Percentiles rank a stretch among this genome's conserved stretches.
phyloP scores from a whole-genome alignment of 2,113 vertebrate species.

The Anseranas semipalmata region DNA sequence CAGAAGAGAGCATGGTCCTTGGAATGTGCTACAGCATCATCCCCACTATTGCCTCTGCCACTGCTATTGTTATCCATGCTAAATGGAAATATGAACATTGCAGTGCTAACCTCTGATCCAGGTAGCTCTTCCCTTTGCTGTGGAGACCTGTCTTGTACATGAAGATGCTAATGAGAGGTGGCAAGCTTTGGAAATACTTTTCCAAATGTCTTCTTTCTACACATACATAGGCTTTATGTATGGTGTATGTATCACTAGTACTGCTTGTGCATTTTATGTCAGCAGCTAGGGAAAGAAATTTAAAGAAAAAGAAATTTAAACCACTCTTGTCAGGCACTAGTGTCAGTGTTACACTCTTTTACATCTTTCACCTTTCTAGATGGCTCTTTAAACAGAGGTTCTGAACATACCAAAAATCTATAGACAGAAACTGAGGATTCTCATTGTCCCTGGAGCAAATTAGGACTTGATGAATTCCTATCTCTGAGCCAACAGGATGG shows the following conservation, averaged over 20 bases:
- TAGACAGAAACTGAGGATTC: neutral
- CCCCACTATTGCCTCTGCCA: neutral
- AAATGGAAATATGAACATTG: neutral
- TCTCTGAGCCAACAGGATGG: rapidly evolving
- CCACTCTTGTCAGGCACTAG: neutral
- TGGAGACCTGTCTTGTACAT: neutral
- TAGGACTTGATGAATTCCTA: neutral
- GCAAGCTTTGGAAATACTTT: slow-evolving; percentile 9
- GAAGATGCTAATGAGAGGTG: neutral
- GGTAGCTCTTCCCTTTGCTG: neutral
- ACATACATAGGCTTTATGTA: neutral
- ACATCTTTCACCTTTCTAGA: neutral
- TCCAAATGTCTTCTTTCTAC: neutral
- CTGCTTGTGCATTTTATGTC: neutral
- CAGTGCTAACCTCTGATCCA: neutral
- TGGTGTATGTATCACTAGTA: neutral
- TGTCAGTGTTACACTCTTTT: neutral
- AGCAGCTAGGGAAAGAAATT: too few relatives aligned
- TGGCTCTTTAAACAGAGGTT: neutral
- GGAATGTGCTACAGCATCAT: neutral
- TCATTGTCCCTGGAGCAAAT: neutral
- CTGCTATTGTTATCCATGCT: neutral
- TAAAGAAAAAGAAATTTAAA: neutral
- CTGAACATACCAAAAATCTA: neutral
- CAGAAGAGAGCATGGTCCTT: neutral